A percentile compares a stretch with the other conserved stretches of the same genome.
Evolutionary conservation across 2,797 vertebrate genomes (phyloP).

Genomic region (Tiaroga cobitis): DNA sequence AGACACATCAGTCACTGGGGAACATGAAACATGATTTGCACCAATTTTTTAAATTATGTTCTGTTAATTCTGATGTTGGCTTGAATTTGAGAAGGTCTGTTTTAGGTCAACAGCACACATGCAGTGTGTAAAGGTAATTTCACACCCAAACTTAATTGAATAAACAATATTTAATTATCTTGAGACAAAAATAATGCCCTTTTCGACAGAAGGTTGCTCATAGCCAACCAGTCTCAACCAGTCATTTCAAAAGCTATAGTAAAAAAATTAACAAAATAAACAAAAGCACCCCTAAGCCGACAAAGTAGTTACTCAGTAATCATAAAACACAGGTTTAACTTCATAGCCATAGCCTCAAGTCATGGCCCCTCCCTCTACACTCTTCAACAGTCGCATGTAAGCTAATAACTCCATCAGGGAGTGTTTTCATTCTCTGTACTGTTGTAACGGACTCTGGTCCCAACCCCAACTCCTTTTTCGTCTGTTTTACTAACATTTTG

Average conservation of each 20-base stretch:
- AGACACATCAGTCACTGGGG: slow-evolving; percentile 22
- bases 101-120: neutral
- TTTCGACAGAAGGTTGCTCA: neutral
- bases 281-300: neutral
- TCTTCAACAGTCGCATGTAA: slow-evolving; percentile 31
- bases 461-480: slow-evolving; percentile 20
- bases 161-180: neutral
- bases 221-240: neutral
- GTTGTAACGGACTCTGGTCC: slow-evolving; percentile 32
- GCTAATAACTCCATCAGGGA: slow-evolving; percentile 54
- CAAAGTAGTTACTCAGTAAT: neutral
- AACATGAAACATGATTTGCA: neutral
- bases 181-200: neutral
- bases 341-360: neutral
- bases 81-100: neutral
- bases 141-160: neutral
- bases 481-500: slow-evolving; percentile 49
- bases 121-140: neutral
- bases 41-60: neutral
- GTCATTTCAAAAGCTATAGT: neutral
- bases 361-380: slow-evolving; percentile 13
- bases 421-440: slow-evolving; percentile 31
- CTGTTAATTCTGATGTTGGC: neutral
- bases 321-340: slow-evolving; percentile 24
- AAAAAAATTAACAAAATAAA: neutral